Evolutionary conservation across 2,888 invertebrate species (phyloP), one percentile per base, ranked within the genome.

Genomic region (Trichacis sp.): DNA sequence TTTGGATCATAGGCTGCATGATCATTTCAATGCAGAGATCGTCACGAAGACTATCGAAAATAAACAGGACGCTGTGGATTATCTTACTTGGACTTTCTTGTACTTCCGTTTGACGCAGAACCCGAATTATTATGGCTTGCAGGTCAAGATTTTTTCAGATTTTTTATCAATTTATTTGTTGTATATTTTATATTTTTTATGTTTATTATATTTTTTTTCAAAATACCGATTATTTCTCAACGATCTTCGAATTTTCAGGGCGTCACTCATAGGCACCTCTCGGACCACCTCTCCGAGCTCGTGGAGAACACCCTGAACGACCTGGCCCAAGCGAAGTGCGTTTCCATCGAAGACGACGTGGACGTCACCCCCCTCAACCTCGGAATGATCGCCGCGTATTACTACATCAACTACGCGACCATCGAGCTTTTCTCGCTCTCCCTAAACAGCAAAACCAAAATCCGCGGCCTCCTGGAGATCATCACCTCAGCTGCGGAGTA

Each of bases 321-420:
- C 84, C 86, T 98, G 77, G 97, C 98, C 81, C 96, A 97, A 83
- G 95, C 97, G 0, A 97, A 97, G 81, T 99, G 99, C 84, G 97
- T 99, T 73, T 94, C 95, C 49, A 90, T 99, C 5, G 98, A 98
- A 82, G 98, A 99, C 73, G 98, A 99, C 74, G 96, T 99, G 93
- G 98, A 99, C 83, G 94, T 96, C 0, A 89, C 95, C 62, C 97
- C 99, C 0, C 88, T 99, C 30, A 99, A 99, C 87, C 87, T 99
- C 81, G 99, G 99, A 79, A 99, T 99, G 98, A 99, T 99, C 83
- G 98, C 99, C 0, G 97, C 98, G 0, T 99, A 99, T 86, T 99
- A 99, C 85, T 99, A 99, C 86, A 99, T 99, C 77, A 98, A 98
- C 85, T 99, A 99, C 78, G 97, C 98, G 0, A 99, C 99, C 0